Evolutionary conservation across 2,113 vertebrate species (phyloP).

Genomic region (human (Homo sapiens)): GRCh38 chr7:9199501-9200000

Average conservation of each 20-base stretch:
- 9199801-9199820: background rate
- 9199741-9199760: background rate
- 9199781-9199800: background rate
- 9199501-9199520: background rate
- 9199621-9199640: background rate
- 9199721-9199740: background rate
- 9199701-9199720: background rate
- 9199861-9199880: background rate
- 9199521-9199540: background rate
- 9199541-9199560: background rate
- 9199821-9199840: background rate
- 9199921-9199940: background rate
- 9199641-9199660: background rate
- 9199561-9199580: background rate
- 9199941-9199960: background rate
- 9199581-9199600: background rate
- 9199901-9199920: background rate
- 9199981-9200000: background rate
- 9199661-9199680: background rate
- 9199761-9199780: background rate
- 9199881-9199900: background rate
- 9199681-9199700: background rate
- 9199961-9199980: background rate
- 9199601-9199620: background rate
- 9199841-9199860: background rate